Conservation (phyloP, 92 coral and sea anemone genomes). For the Palythoa grandiflora region DNA sequence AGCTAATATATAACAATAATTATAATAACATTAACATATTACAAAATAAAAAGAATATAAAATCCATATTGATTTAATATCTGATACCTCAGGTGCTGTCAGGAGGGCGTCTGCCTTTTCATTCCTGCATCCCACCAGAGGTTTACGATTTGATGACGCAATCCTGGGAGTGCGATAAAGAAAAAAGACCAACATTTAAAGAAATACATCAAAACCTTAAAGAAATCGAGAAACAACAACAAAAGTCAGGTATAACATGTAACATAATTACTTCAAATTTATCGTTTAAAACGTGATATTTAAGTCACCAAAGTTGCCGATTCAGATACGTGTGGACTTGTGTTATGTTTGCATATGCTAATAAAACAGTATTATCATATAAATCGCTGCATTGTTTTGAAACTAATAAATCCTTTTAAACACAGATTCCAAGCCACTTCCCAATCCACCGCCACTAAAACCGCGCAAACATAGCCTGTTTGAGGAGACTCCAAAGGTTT, state of each 20-base stretch:
- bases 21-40: too few relatives aligned
- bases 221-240: neutral
- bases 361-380: neutral
- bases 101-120: neutral
- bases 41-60: too few relatives aligned
- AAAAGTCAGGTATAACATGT: neutral
- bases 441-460: constrained; percentile 14
- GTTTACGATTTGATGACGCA: neutral
- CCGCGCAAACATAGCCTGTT: neutral
- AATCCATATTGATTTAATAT: neutral
- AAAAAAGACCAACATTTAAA: neutral
- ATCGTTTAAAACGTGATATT: too few relatives aligned
- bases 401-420: neutral
- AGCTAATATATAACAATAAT: too few relatives aligned
- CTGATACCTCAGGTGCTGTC: neutral
- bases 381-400: neutral
- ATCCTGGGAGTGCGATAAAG: neutral
- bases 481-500: neutral
- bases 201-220: neutral
- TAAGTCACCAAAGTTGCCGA: too few relatives aligned
- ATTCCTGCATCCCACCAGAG: constrained; percentile 16
- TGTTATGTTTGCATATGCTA: neutral
- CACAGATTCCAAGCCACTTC: constrained; percentile 23
- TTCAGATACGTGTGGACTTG: too few relatives aligned
- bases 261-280: too few relatives aligned